A percentile compares a stretch with the other conserved stretches of the same genome.
Conservation (phyloP, 2,888 invertebrate genomes). For the Andricus curvator region DNA sequence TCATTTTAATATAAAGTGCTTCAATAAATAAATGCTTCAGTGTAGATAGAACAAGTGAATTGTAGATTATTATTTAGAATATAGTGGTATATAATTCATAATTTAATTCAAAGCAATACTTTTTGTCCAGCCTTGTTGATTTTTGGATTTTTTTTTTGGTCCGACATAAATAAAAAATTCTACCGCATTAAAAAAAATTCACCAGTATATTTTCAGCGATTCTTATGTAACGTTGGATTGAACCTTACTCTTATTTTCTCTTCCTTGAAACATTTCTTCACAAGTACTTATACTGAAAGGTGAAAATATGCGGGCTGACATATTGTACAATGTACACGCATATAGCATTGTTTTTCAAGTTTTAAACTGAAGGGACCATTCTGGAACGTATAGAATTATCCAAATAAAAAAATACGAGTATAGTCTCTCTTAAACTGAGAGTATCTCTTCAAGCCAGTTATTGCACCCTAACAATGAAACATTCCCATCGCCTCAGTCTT, state of each 20-base stretch:
- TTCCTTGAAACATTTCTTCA: not conserved
- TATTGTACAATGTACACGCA: slow-evolving; percentile 4
- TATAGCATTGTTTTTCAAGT: slow-evolving; percentile 34
- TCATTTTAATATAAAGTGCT: too few relatives aligned
- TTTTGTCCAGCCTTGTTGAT: too few relatives aligned
- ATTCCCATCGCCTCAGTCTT: not conserved
- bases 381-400: not conserved
- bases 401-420: not conserved
- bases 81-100: too few relatives aligned
- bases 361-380: slow-evolving; percentile 12
- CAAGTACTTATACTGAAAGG: not conserved
- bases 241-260: not conserved
- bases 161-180: too few relatives aligned
- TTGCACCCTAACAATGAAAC: not conserved
- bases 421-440: slow-evolving; percentile 9
- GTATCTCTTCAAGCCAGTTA: slow-evolving; percentile 37
- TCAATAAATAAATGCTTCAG: too few relatives aligned
- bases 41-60: too few relatives aligned
- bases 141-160: too few relatives aligned
- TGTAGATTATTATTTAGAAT: too few relatives aligned
- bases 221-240: not conserved
- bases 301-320: slow-evolving; percentile 25
- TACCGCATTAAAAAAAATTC: too few relatives aligned
- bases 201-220: too few relatives aligned
- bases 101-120: too few relatives aligned